Percentiles rank a stretch among this genome's conserved stretches.
Conservation (phyloP, 2,888 invertebrate genomes). For the Caenorhabditis sinica region DNA sequence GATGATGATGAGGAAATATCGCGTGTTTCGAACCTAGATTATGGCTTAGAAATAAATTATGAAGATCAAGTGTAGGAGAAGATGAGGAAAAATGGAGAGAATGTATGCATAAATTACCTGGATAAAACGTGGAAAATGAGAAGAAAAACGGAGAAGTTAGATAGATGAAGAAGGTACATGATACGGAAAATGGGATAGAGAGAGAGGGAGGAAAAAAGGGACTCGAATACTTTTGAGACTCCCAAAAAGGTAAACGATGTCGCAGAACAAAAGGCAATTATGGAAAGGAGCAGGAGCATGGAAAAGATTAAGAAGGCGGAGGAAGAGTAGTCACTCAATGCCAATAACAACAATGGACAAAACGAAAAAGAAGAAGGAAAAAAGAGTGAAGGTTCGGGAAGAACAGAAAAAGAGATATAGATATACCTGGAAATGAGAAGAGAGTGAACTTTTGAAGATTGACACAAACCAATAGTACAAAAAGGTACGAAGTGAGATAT, state of each 20-base stretch:
- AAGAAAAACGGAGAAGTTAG: constrained; percentile 15
- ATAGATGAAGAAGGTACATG: constrained; percentile 20
- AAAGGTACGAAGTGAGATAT: neutral
- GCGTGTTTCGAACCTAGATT: constrained; percentile 21
- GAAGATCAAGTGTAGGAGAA: constrained; percentile 15
- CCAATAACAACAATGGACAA: constrained; percentile 54
- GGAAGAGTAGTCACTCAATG: constrained; percentile 43
- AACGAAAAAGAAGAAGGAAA: constrained; percentile 1
- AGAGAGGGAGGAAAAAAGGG: constrained; percentile 8
- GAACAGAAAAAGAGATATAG: neutral
- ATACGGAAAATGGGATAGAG: constrained; percentile 12
- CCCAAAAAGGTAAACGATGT: constrained; percentile 54
- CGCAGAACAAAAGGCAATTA: constrained; percentile 64
- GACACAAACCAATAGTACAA: neutral
- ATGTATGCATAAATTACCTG: constrained; percentile 54
- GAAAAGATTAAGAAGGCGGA: constrained; percentile 26
- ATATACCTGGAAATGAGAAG: constrained; percentile 6
- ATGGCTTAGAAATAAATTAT: neutral
- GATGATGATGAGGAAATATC: constrained; percentile 27
- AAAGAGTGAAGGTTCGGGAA: constrained; percentile 18
- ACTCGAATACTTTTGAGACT: constrained; percentile 33
- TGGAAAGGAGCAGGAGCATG: constrained; percentile 32
- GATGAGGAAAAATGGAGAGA: neutral
- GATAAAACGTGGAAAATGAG: constrained; percentile 35
- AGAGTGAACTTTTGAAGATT: constrained; percentile 2